A percentile compares a stretch with the other conserved stretches of the same genome.
Evolutionary conservation across 2,797 vertebrate genomes (phyloP).

Genomic region (Alosa sapidissima): DNA sequence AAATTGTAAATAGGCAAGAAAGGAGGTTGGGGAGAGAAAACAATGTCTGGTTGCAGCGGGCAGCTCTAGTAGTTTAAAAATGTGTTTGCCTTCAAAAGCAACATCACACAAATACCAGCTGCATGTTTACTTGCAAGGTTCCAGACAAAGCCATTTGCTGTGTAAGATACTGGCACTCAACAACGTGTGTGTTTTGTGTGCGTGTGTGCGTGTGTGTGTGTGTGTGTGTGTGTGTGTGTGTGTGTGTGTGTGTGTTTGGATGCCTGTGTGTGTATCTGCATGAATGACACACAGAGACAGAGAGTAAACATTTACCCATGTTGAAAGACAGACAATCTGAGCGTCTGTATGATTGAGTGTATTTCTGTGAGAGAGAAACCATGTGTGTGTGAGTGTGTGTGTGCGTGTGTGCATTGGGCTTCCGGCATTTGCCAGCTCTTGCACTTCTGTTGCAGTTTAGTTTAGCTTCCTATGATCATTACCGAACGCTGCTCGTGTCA

Average conservation of each 20-base stretch:
- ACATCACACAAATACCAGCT: conserved; percentile 52
- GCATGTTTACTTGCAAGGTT: conserved; percentile 62
- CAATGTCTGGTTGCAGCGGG: background rate
- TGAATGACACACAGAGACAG: background rate
- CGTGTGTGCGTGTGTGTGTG: background rate
- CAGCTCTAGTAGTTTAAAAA: conserved; percentile 20
- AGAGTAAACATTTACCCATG: background rate
- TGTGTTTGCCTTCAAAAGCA: conserved; percentile 66
- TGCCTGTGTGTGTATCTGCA: background rate
- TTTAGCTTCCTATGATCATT: background rate
- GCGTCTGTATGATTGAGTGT: background rate
- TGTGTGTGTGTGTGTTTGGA: background rate
- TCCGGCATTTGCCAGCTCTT: background rate
- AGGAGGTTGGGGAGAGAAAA: conserved; percentile 47
- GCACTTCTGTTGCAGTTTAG: background rate
- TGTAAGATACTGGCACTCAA: background rate
- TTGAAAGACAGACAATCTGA: background rate
- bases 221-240: too few relatives aligned
- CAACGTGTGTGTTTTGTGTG: background rate
- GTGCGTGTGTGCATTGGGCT: background rate
- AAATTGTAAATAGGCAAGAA: conserved; percentile 62
- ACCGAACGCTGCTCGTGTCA: background rate
- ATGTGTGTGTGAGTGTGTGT: background rate
- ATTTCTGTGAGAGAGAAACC: background rate
- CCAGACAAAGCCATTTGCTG: conserved; percentile 54